phyloP scores from a whole-genome alignment of 2,888 invertebrate species.

The Eristalinus aeneus region DNA sequence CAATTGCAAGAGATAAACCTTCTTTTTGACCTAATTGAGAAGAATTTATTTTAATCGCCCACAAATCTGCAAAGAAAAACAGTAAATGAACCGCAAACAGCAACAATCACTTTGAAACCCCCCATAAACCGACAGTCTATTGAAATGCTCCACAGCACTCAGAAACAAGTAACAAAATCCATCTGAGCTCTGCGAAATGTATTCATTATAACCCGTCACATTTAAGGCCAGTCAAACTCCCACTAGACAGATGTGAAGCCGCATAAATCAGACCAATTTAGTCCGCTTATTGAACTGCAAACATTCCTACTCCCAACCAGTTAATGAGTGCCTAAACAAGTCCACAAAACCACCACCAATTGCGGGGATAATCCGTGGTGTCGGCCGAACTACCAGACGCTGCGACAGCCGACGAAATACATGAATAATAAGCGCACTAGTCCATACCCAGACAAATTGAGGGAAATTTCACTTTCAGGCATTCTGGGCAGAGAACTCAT shows the following conservation, averaged over 20 bases:
- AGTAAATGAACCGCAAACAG: too few relatives aligned
- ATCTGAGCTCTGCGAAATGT: background rate
- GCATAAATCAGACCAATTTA: background rate
- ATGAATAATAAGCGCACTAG: background rate
- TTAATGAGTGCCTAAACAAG: background rate
- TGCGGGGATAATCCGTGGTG: background rate
- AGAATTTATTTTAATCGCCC: too few relatives aligned
- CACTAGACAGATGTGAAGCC: background rate
- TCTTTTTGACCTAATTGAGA: too few relatives aligned
- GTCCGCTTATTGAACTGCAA: background rate
- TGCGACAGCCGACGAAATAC: background rate
- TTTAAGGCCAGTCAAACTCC: background rate
- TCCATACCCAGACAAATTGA: background rate
- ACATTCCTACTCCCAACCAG: background rate
- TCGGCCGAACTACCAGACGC: background rate
- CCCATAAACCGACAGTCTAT: too few relatives aligned
- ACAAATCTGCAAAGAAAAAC: too few relatives aligned
- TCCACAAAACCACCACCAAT: background rate
- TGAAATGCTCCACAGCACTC: background rate
- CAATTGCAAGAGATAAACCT: too few relatives aligned
- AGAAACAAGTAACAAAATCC: background rate
- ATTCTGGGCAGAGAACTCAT: constrained; percentile 14
- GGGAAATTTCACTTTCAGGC: background rate
- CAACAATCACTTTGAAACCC: too few relatives aligned
- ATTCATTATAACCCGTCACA: background rate